Percentiles rank a stretch among this genome's conserved stretches.
Conservation (phyloP, 2,113 vertebrate species). For the Epinephelus fuscoguttatus region DNA sequence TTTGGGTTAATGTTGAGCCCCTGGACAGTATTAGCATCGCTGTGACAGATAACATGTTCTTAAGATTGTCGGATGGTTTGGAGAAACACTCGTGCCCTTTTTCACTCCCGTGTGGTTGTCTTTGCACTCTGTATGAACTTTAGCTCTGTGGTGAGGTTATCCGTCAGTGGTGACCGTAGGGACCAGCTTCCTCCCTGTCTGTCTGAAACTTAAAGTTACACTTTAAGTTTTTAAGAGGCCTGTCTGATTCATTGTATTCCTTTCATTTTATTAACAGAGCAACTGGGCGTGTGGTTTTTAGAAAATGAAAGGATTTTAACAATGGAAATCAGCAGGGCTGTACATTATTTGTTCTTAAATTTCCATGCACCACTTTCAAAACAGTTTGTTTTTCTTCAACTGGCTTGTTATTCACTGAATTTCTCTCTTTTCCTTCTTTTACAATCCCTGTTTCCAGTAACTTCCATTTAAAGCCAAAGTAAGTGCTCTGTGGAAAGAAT, state of each 20-base stretch:
- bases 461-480: background rate
- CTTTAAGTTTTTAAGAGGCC: conserved; percentile 25
- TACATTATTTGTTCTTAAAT: background rate
- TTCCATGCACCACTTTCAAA: background rate
- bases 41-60: conserved; percentile 47
- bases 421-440: background rate
- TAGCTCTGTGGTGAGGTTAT: conserved; percentile 40
- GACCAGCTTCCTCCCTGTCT: background rate
- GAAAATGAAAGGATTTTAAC: background rate
- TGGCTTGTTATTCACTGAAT: background rate
- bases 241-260: conserved; percentile 11
- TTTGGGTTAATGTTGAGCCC: conserved; percentile 46
- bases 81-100: conserved; percentile 36
- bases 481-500: background rate
- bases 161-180: conserved; percentile 11
- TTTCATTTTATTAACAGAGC: conserved; percentile 6
- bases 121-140: conserved; percentile 71
- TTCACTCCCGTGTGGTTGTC: conserved; percentile 42
- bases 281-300: background rate
- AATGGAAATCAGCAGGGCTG: background rate
- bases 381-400: background rate
- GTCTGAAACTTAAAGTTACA: conserved; percentile 37
- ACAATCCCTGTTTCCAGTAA: background rate
- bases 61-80: conserved; percentile 42
- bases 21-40: conserved; percentile 50